phyloP scores from a whole-genome alignment of 2,888 invertebrate genomes.

The Microctonus aethiopoides region DNA sequence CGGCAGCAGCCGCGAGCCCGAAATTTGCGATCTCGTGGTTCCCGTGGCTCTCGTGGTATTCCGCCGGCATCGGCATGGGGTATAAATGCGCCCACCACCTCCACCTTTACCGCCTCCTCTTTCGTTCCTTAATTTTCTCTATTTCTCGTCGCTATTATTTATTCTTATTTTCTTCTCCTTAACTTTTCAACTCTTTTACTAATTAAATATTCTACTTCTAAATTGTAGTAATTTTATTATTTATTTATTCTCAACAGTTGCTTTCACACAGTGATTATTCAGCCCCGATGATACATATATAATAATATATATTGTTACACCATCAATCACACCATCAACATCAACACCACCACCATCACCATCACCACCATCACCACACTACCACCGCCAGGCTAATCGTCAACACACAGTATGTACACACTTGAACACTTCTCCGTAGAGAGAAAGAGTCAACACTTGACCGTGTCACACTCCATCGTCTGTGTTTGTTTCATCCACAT shows the following conservation, averaged over 20 bases:
- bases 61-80: slow-evolving; percentile 66
- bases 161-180: slow-evolving; percentile 14
- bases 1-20: slow-evolving; percentile 61
- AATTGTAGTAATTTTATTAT: no score
- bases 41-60: slow-evolving; percentile 65
- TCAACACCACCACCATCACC: slow-evolving; percentile 2
- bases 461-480: slow-evolving; percentile 60
- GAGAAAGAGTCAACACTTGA: slow-evolving; percentile 42
- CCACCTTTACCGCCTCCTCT: slow-evolving; percentile 35
- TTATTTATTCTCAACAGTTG: no score
- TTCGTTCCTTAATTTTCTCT: slow-evolving; percentile 2
- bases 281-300: no score
- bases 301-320: no score
- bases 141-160: neutral
- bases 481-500: slow-evolving; percentile 56
- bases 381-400: neutral
- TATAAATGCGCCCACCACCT: slow-evolving; percentile 44
- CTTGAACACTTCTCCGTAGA: slow-evolving; percentile 39
- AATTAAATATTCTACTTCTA: no score
- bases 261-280: no score
- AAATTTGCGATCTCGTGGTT: slow-evolving; percentile 66
- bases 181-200: slow-evolving; percentile 34
- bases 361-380: slow-evolving; percentile 14
- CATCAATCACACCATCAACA: no score
- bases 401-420: slow-evolving; percentile 33